A percentile compares a stretch with the other conserved stretches of the same genome.
phyloP scores from a whole-genome alignment of 2,113 vertebrate genomes.

The Eudyptes chrysolophus region DNA sequence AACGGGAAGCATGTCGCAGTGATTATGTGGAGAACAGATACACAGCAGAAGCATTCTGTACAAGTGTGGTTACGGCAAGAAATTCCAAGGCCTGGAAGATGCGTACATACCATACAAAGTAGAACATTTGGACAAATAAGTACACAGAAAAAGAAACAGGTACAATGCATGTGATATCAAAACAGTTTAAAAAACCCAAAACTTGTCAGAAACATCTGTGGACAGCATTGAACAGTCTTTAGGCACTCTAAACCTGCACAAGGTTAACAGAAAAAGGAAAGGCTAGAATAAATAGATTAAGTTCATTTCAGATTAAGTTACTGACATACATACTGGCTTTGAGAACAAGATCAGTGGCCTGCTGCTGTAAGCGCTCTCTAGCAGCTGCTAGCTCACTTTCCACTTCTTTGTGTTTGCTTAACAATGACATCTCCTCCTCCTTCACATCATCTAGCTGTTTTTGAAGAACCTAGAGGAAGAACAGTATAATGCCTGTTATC shows the following conservation, averaged over 20 bases:
- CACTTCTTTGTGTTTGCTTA: conserved; percentile 94
- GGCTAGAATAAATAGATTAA: background rate
- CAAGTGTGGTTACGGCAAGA: background rate
- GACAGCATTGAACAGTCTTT: background rate
- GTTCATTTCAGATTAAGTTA: conserved; percentile 1
- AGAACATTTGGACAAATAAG: background rate
- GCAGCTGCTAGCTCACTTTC: conserved; percentile 94
- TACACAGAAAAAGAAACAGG: background rate
- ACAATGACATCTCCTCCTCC: conserved; percentile 90
- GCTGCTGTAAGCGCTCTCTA: conserved; percentile 92
- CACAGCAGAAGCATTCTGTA: background rate
- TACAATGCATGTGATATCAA: background rate
- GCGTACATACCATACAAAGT: accelerated
- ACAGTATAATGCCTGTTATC: conserved; percentile 13
- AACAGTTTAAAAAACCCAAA: background rate
- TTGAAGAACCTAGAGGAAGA: conserved; percentile 84
- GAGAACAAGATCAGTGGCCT: conserved; percentile 94
- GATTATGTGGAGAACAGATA: background rate
- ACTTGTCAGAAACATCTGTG: background rate
- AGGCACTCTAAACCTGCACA: background rate
- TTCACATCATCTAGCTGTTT: conserved; percentile 95
- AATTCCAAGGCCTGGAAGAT: background rate
- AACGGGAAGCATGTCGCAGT: background rate
- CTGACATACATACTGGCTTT: conserved; percentile 92
- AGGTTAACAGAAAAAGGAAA: background rate